A percentile compares a stretch with the other conserved stretches of the same genome.
Evolutionary conservation across 1,140 invertebrate genomes (phyloP).

Genomic region (Cotesia chilonis): DNA sequence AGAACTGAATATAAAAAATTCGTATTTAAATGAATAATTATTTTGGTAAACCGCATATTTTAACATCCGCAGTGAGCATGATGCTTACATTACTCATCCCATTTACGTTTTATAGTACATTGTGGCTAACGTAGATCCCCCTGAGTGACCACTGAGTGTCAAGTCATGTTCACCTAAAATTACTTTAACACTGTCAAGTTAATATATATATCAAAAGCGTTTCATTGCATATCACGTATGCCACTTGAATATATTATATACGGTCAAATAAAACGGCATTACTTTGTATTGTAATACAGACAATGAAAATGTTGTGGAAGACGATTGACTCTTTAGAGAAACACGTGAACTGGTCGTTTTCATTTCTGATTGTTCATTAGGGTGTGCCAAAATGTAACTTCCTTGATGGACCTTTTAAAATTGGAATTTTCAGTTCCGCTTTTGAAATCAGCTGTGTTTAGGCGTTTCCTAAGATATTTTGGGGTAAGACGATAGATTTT

Average conservation of each 20-base stretch:
- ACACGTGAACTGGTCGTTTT: too few relatives aligned
- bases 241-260: background rate
- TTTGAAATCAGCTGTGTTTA: too few relatives aligned
- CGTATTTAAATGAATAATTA: background rate
- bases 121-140: conserved; percentile 13
- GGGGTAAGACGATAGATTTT: too few relatives aligned
- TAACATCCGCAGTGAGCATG: background rate
- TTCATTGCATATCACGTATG: conserved; percentile 18
- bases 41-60: background rate
- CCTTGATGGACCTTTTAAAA: too few relatives aligned
- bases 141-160: conserved; percentile 36
- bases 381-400: too few relatives aligned
- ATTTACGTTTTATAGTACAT: background rate
- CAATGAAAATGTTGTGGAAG: too few relatives aligned
- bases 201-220: conserved; percentile 30
- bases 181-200: conserved; percentile 24
- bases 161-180: conserved; percentile 37
- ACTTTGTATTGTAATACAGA: too few relatives aligned
- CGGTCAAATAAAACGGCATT: too few relatives aligned
- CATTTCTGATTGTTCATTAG: too few relatives aligned
- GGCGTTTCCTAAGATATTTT: too few relatives aligned
- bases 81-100: conserved; percentile 8
- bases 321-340: too few relatives aligned
- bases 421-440: too few relatives aligned
- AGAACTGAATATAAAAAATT: background rate